Evolutionary conservation across 2,797 vertebrate genomes (phyloP).

Genomic region (Scarus forsteni): DNA sequence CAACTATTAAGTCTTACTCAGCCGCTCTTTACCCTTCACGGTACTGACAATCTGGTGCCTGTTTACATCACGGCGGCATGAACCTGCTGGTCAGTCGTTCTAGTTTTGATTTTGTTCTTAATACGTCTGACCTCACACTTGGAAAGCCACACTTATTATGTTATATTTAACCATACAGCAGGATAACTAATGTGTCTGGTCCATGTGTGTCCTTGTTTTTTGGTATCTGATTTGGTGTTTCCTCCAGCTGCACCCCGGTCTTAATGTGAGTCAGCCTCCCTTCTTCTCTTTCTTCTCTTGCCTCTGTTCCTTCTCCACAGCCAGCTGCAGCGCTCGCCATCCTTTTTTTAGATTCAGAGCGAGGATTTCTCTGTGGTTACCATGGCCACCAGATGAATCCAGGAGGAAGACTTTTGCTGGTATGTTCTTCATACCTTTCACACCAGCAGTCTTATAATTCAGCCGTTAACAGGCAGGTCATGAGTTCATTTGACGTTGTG

Average conservation of each 20-base stretch:
- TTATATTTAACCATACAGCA: slow-evolving; percentile 3
- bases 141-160: too few relatives aligned
- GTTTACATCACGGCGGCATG: too few relatives aligned
- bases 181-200: slow-evolving; percentile 5
- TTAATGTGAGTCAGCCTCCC: slow-evolving; percentile 26
- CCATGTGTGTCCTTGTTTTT: slow-evolving; percentile 6
- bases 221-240: slow-evolving; percentile 3
- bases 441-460: neutral
- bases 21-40: too few relatives aligned
- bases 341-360: slow-evolving; percentile 48
- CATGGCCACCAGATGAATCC: slow-evolving; percentile 59
- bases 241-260: slow-evolving; percentile 21
- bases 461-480: neutral
- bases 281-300: slow-evolving; percentile 4
- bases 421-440: slow-evolving; percentile 31
- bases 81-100: too few relatives aligned
- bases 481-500: neutral
- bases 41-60: too few relatives aligned
- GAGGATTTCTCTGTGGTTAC: slow-evolving; percentile 45
- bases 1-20: too few relatives aligned
- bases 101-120: too few relatives aligned
- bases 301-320: slow-evolving; percentile 36
- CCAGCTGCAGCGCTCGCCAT: slow-evolving; percentile 37
- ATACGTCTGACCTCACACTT: too few relatives aligned
- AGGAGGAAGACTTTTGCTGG: slow-evolving; percentile 23